A percentile compares a stretch with the other conserved stretches of the same genome.
phyloP scores from a whole-genome alignment of 1,140 invertebrate genomes.

The Pachyrhynchus sulphureomaculatus region DNA sequence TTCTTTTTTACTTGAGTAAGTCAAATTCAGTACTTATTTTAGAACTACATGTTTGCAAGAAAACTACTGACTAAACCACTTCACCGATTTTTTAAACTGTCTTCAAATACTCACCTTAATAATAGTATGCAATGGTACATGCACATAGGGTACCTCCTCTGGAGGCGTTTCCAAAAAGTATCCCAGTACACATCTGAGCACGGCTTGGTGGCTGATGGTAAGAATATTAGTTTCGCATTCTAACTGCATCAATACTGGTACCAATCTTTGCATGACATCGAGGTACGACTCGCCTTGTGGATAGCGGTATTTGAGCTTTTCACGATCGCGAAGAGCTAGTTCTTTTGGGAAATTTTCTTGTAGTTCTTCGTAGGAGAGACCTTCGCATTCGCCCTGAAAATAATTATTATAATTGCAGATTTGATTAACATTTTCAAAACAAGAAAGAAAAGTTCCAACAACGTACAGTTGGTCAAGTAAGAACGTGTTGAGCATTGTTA shows the following conservation, averaged over 20 bases:
- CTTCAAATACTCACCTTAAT: constrained; percentile 60
- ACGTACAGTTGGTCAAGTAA: too few relatives aligned
- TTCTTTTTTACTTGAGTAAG: too few relatives aligned
- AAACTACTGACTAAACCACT: too few relatives aligned
- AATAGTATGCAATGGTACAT: constrained; percentile 89
- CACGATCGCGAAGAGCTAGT: constrained; percentile 86
- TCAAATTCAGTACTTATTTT: too few relatives aligned
- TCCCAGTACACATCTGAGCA: constrained; percentile 86
- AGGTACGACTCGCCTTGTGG: constrained; percentile 89
- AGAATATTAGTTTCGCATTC: constrained; percentile 84
- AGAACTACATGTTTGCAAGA: too few relatives aligned
- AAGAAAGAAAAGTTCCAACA: constrained; percentile 5
- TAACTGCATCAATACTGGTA: constrained; percentile 77
- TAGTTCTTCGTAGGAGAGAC: constrained; percentile 92
- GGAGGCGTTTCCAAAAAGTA: constrained; percentile 79
- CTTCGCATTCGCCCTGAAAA: constrained; percentile 86
- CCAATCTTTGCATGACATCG: constrained; percentile 81
- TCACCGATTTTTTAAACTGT: neutral
- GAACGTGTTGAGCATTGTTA: too few relatives aligned
- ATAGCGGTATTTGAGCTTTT: constrained; percentile 91
- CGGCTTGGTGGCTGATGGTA: constrained; percentile 88
- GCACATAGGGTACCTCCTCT: constrained; percentile 87
- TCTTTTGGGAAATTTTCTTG: constrained; percentile 86
- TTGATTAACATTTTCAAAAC: neutral
- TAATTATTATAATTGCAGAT: constrained; percentile 12